Evolutionary conservation across 2,888 invertebrate genomes (phyloP), one percentile per base, ranked within the genome.

Genomic region (Pardosa pseudoannulata): DNA sequence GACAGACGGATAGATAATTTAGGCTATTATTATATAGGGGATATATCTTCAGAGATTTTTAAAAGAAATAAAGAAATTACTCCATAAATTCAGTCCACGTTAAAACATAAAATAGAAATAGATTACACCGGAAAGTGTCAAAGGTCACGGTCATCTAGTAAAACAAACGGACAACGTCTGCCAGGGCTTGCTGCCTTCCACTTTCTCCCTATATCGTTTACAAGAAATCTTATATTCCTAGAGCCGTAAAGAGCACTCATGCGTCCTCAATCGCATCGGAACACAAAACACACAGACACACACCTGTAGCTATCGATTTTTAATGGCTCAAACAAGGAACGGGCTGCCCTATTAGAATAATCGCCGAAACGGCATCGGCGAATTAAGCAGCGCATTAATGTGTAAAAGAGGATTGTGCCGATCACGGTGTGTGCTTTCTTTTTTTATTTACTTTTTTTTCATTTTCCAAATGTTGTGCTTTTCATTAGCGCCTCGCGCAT

Each of bases 401-500:
- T 46, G n/a, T 56, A 23, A 56, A n/a, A 56, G 56, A 1, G 56
- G 56, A 56, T 56, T 56, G 56, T 56, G 11, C 1, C 6, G 23
- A 23, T 56, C 23, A n/a, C 56, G 23, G 19, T 56, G 36, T 36
- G n/a, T n/a, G n/a, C n/a, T n/a, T n/a, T n/a, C n/a, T n/a, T n/a
- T n/a, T n/a, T n/a, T n/a, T n/a, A n/a, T n/a, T n/a, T n/a, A n/a
- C n/a, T n/a, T n/a, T n/a, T n/a, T n/a, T n/a, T n/a, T n/a, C n/a
- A n/a, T n/a, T 36, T 36, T 36, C 56, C 56, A 23, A 23, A n/a
- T 23, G 23, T 23, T 23, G 56, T 23, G 56, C 5, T 73, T 85
- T 72, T 85, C 83, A 85, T 78, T 85, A 78, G 36, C 72, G 78
- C 83, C 82, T 36, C 28, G 46, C 19, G 73, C 83, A 85, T 85